Conservation (phyloP, 2,113 vertebrate genomes). For the Myiozetetes cayanensis region DNA sequence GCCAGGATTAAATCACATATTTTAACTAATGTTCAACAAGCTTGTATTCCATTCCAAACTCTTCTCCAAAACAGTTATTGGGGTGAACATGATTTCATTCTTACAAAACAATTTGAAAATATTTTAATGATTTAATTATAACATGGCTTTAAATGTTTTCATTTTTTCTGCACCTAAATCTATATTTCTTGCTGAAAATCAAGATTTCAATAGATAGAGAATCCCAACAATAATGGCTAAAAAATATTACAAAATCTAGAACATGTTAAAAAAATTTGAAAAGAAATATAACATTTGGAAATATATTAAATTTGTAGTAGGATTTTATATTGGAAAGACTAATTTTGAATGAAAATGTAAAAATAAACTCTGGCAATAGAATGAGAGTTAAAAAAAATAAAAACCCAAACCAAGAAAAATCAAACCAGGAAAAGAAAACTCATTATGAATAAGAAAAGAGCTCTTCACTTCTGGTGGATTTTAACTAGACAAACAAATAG, state of each 20-base stretch:
- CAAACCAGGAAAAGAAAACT: background rate
- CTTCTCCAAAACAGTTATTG: background rate
- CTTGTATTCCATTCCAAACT: background rate
- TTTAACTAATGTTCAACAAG: background rate
- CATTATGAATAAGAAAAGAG: background rate
- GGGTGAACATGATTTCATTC: background rate
- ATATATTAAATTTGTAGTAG: background rate
- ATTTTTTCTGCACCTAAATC: background rate
- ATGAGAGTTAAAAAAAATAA: background rate
- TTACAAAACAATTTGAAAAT: background rate
- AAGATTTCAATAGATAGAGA: background rate
- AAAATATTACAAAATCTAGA: background rate
- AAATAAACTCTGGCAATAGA: background rate
- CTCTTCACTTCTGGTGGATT: background rate
- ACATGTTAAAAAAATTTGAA: background rate
- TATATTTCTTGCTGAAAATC: background rate
- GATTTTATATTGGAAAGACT: background rate
- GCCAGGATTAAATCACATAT: background rate
- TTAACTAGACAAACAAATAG: background rate
- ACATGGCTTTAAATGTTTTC: background rate
- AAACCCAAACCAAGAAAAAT: background rate
- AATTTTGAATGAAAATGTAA: background rate
- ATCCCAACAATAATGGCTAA: background rate
- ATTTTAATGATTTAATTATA: background rate
- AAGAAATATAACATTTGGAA: background rate